Evolutionary conservation across 2,113 vertebrate species (phyloP).

Genomic region (Fregetta grallaria): DNA sequence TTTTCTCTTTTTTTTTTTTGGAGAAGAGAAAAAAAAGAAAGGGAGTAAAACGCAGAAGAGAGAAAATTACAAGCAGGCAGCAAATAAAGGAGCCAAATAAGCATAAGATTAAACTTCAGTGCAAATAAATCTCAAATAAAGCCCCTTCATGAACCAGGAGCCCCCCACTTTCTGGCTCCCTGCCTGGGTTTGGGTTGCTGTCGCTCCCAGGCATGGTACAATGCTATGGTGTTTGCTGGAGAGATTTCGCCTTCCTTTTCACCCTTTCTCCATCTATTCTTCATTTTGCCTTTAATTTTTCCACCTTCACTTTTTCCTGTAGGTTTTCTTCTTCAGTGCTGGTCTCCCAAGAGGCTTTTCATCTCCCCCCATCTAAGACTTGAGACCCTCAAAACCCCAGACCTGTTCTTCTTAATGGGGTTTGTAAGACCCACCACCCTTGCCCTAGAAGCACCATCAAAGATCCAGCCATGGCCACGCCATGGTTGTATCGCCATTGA

Average conservation of each 20-base stretch:
- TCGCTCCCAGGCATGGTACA: neutral
- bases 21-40: neutral
- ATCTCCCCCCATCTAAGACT: neutral
- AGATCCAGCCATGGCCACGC: neutral
- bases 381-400: neutral
- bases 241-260: neutral
- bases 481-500: accelerated
- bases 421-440: neutral
- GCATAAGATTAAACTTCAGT: neutral
- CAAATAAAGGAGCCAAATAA: neutral
- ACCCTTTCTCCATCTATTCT: neutral
- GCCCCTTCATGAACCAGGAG: neutral
- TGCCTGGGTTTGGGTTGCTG: neutral
- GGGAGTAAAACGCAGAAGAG: neutral
- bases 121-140: neutral
- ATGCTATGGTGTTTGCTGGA: neutral
- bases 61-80: neutral
- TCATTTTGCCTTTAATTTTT: neutral
- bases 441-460: neutral
- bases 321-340: neutral
- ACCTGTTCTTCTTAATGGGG: neutral
- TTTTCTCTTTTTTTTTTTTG: neutral
- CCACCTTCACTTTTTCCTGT: neutral
- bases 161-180: neutral
- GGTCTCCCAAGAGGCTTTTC: neutral